Base-by-base conservation (phyloP, 23 tunicate species). In the Phallusia fumigata region DNA sequence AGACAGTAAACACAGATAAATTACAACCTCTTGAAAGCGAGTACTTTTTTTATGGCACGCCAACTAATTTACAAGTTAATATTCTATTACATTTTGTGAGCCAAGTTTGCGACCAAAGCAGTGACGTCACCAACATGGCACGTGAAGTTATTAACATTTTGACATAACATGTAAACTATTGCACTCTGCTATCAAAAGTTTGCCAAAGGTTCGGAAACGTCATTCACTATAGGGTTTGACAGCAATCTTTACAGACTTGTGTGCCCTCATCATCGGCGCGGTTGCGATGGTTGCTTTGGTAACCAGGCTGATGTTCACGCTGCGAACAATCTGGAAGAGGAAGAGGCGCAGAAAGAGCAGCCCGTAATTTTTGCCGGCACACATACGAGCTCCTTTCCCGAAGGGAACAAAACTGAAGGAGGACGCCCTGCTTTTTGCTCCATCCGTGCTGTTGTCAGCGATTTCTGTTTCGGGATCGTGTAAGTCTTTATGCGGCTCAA, bases 281-380 rank as follows among this genome's bases (percentile, higher is more conserved):
- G 81, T 80, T 30, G 78, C 79, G 30, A 81, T 50, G n/a, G 36
- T 76, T 30, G 51, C 19, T 19, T 53, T 26, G 58, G 75, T 75
- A 45, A 22, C 52, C 30, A 88, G 80, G 40, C n/a, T 35, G 32
- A 94, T 72, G 32, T 88, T 69, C 0, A 83, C 49, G 35, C 84
- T 81, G 16, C 90, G 74, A 12, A 89, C 90, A 30, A 94, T 65
- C 75, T 94, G 90, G 65, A 94, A 84, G 2, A 84, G 73, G 24
- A 94, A 74, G 19, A 89, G 65, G 0, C 90, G 65, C 49, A 94
- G 83, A 34, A 89, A 92, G 28, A 94, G 80, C 69, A 94, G 28
- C 0, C 95, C 98, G 69, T 94, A 94, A 64, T 94, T 94, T 35
- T 85, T 84, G 18, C 98, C 98, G 0, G 98, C 98, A 35, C 98